Evolutionary conservation across 2,797 vertebrate species (phyloP), one percentile per base, ranked within the genome.

Genomic region (Dendrocincla tyrannina): DNA sequence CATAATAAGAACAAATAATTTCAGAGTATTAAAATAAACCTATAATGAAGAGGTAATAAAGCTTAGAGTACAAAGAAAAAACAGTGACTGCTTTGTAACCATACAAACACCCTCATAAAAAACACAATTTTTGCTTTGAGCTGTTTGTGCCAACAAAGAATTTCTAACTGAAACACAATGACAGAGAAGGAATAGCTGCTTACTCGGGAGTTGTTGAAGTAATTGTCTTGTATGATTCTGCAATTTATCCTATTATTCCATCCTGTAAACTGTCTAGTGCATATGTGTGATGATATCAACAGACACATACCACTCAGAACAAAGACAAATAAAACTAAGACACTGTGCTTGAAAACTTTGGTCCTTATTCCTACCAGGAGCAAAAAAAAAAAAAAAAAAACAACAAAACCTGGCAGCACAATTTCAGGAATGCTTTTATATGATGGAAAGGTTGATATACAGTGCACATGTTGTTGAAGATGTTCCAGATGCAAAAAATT

Each of bases 171-270:
- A 79, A 91, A 76, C 46, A 66, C 1, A 5, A 17, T 76, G 70
- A 87, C 68, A 67, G 52, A 91, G 69, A 91, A 95, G 68, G 25
- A 93, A 91, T 52, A 70, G 20, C 24, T 80, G 64, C 52, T 92
- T 92, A 60, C 44, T 53, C 0, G 1, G 60, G 73, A 83, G 25
- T 2, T 63, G n/a, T 52, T 82, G 37, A 87, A 83, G 23, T 63
- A 88, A 88, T 77, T 91, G 9, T 33, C 68, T 76, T 87, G 10
- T 33, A 70, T 59, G 49, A 62, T 76, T 91, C 67, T 70, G 39
- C 35, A 90, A 77, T 84, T 91, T 81, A 35, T 90, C 69, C 60
- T 49, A 22, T 0, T 1, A n/a, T 52, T 64, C 20, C 62, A 83
- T 32, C 18, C 52, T 84, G 87, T 73, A 84, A 41, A 39, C 5